phyloP scores from a whole-genome alignment of 2,797 vertebrate genomes.

The Natrix natrix region DNA sequence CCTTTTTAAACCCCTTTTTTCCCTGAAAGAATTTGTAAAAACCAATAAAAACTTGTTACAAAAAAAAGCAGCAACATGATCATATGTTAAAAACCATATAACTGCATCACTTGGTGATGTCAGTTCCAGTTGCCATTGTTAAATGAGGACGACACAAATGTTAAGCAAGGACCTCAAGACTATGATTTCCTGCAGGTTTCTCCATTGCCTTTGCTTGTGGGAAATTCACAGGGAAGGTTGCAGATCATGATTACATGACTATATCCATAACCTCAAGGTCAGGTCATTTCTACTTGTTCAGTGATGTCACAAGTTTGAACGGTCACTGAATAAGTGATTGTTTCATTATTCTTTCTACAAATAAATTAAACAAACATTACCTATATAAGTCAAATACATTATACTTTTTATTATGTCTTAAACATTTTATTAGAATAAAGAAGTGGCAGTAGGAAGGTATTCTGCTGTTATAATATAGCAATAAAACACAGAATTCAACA shows the following conservation, averaged over 20 bases:
- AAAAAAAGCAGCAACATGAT: background rate
- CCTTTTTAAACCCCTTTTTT: too few species aligned
- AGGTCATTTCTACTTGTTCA: background rate
- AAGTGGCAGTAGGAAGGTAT: background rate
- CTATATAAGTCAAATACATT: constrained; percentile 3
- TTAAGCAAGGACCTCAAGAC: background rate
- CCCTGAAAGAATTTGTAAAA: too few species aligned
- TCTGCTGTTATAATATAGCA: background rate
- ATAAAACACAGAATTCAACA: background rate
- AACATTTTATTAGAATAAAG: background rate
- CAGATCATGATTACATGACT: background rate
- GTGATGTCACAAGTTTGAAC: background rate
- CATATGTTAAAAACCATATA: background rate
- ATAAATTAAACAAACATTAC: background rate
- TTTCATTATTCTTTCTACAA: background rate
- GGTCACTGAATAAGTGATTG: background rate
- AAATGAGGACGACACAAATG: background rate
- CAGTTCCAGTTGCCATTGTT: background rate
- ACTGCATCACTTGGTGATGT: background rate
- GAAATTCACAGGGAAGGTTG: background rate
- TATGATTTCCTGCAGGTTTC: background rate
- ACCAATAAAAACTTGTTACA: too few species aligned
- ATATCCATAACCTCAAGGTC: background rate
- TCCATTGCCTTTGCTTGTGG: background rate
- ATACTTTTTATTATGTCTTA: constrained; percentile 18